phyloP scores from a whole-genome alignment of 2,797 vertebrate species.

The Miichthys miiuy region DNA sequence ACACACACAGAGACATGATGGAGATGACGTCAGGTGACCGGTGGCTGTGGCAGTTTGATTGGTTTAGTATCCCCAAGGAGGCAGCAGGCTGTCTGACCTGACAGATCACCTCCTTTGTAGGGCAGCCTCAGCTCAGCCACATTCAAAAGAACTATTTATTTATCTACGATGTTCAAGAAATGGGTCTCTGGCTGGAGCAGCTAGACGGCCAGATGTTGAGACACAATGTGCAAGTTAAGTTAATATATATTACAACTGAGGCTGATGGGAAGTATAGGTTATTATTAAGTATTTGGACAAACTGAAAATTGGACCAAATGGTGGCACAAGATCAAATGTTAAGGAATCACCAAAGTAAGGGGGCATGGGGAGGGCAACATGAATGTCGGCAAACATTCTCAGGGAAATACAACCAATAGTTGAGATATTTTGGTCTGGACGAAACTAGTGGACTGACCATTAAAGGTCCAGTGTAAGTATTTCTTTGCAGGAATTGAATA shows the following conservation, averaged over 20 bases:
- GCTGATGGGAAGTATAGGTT: too few species aligned
- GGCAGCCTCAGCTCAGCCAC: conserved; percentile 11
- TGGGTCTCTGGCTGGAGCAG: not conserved
- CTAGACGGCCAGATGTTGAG: not conserved
- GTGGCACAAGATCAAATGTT: too few species aligned
- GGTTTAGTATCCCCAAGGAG: conserved; percentile 42
- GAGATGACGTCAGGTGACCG: conserved; percentile 44
- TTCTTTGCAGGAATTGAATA: too few species aligned
- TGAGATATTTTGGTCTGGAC: not conserved
- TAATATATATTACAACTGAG: too few species aligned
- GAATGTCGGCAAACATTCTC: not conserved
- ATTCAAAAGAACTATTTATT: conserved; percentile 1
- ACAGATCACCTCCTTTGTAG: conserved; percentile 43
- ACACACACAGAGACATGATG: not conserved
- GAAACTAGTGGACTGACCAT: not conserved
- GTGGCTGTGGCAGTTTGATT: conserved; percentile 33
- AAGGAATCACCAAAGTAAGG: too few species aligned
- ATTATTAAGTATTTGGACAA: too few species aligned
- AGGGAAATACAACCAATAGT: not conserved
- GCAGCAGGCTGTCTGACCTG: conserved; percentile 30
- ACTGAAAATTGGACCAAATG: too few species aligned
- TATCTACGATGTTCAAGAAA: not conserved
- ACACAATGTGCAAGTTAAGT: not conserved
- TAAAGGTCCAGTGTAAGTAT: too few species aligned
- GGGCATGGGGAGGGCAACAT: not conserved